These are phyloP conservation scores for Tipula vernalis DNA, from an alignment of 2,888 invertebrate genomes.

Conservation along the genomic window DNA sequence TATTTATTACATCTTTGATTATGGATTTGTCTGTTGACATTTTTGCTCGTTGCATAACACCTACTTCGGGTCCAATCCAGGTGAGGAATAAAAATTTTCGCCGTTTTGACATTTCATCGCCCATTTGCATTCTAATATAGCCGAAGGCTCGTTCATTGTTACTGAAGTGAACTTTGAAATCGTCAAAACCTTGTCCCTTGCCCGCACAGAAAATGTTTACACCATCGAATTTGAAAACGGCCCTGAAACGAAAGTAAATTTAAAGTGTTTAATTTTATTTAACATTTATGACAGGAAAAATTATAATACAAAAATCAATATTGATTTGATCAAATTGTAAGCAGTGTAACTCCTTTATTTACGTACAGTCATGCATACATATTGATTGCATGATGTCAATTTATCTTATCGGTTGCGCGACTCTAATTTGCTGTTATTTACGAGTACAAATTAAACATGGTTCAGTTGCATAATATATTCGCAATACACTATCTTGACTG, in stretches of 20 bases:
- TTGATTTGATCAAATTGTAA: too few species aligned
- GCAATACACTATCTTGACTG: too few species aligned
- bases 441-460: too few species aligned
- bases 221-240: conserved; percentile 63
- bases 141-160: conserved; percentile 65
- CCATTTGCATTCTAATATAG: conserved; percentile 61
- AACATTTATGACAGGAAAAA: too few species aligned
- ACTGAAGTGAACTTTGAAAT: conserved; percentile 53
- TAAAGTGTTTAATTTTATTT: neutral
- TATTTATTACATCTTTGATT: conserved; percentile 66
- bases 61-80: conserved; percentile 63
- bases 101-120: conserved; percentile 72
- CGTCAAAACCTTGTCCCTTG: conserved; percentile 54
- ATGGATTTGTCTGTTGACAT: conserved; percentile 71
- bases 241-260: conserved; percentile 38
- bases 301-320: too few species aligned
- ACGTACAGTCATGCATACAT: too few species aligned
- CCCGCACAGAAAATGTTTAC: conserved; percentile 51
- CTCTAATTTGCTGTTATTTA: too few species aligned
- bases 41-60: conserved; percentile 65
- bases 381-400: too few species aligned
- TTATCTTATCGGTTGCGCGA: too few species aligned
- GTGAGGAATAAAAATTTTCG: conserved; percentile 68
- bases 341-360: too few species aligned
- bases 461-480: too few species aligned